Base-by-base conservation (phyloP, 2,797 vertebrate genomes). In the Chromis chromis region DNA sequence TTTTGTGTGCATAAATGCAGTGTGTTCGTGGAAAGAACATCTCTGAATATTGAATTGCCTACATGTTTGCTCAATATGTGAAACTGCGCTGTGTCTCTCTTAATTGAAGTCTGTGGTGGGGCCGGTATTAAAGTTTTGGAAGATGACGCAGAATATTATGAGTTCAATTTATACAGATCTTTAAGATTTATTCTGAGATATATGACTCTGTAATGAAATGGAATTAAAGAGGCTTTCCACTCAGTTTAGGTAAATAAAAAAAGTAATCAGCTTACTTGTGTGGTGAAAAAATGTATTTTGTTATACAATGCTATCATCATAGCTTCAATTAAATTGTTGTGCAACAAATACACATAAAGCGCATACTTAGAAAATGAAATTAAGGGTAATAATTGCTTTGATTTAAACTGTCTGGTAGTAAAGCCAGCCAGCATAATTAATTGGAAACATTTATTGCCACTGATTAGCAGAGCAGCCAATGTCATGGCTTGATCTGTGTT, bases 401-500 rank as follows among this genome's bases (percentile, higher is more conserved):
- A 85, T 88, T 70, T 65, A 73, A 66, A 63, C 64, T 39, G 63
- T 79, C 59, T 67, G 9, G 66, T 66, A 55, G 60, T 78, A 72
- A 82, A 76, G 65, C 65, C 76, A 86, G 79, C 39, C 62, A 50
- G 79, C 66, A 82, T 84, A 88, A 89, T 92, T 82, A 84, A 89
- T 82, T 90, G 81, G 70, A 70, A 79, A 85, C 79, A 83, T 86
- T 80, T 85, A 78, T 81, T 86, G 78, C 85, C 62, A 40, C 79
- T 86, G 88, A 92, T 90, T 85, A 91, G 72, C 71, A 58, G 73
- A 78, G 83, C 71, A 88, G 82, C 79, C 74, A 69, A 58, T 86
- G 89, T 85, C 82, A 65, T 76, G 82, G 85, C 88, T 83, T 19
- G 77, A 88, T 88, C 88, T 85, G 73, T 87, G 83, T 87, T 91